Conservation (phyloP, 2,888 invertebrate species). For the Pyralis farinalis region DNA sequence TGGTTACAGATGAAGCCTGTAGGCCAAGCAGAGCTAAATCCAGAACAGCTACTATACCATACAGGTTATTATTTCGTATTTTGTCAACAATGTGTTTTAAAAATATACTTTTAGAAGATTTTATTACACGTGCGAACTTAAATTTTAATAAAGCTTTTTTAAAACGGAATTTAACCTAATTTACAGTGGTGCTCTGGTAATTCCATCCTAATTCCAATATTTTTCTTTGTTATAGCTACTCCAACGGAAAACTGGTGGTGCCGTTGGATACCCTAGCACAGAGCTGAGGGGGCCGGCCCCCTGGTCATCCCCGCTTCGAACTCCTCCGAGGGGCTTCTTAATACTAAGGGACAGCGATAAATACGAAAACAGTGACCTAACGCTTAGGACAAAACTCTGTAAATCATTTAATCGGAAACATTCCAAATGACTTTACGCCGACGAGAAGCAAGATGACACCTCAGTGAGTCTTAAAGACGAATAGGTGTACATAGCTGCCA, state of each 20-base stretch:
- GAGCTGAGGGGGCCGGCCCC: constrained; percentile 68
- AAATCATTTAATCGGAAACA: constrained; percentile 29
- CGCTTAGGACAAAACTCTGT: constrained; percentile 6
- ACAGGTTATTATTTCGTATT: constrained; percentile 65
- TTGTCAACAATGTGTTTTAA: constrained; percentile 5
- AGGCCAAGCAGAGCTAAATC: constrained; percentile 80
- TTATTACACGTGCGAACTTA: too few relatives aligned
- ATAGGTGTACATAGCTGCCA: constrained; percentile 29
- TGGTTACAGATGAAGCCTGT: constrained; percentile 79
- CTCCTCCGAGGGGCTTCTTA: constrained; percentile 64
- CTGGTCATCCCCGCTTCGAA: constrained; percentile 62
- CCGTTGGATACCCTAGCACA: constrained; percentile 80
- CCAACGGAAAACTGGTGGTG: constrained; percentile 82
- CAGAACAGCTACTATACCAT: constrained; percentile 76
- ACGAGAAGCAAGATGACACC: constrained; percentile 27
- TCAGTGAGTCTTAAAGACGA: constrained; percentile 66
- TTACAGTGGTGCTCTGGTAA: constrained; percentile 7
- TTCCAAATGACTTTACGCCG: constrained; percentile 36
- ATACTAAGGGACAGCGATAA: constrained; percentile 42
- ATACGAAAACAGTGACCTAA: constrained; percentile 28
- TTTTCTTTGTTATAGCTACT: constrained; percentile 73
- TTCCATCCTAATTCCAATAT: constrained; percentile 23
- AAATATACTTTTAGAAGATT: neutral
- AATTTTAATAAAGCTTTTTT: neutral
- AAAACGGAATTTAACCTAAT: neutral